Base-by-base conservation (phyloP, 2,888 invertebrate genomes). In the Acronicta aceris region DNA sequence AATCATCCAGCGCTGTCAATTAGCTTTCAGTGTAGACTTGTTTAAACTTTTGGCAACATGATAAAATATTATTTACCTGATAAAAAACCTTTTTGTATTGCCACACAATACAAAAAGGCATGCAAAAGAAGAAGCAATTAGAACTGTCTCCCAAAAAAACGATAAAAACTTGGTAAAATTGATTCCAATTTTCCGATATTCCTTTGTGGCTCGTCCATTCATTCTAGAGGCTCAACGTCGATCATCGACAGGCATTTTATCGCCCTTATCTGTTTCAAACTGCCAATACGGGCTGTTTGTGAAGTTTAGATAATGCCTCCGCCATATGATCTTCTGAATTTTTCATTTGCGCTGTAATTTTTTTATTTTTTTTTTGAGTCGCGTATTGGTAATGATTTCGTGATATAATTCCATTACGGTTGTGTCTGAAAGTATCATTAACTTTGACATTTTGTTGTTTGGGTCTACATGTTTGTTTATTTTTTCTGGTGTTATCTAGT, bases 231-330 rank as follows among this genome's bases (percentile, higher is more conserved):
- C 62, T 73, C 71, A 75, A 61, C 52, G 71, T 73, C 73, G 60
- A 74, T 79, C 77, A 77, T 57, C 47, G 68, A 50, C 72, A 70
- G 72, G 59, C 65, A 72, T 78, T 78, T 79, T 75, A 77, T 70
- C 69, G 68, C 59, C 25, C 63, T 62, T 77, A 79, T 78, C 78
- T 78, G 80, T 73, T 68, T 68, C 67, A 65, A 77, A 78, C 69
- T 79, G 74, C 69, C 71, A 60, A 59, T 63, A 65, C 62, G 62
- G 71, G 61, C 68, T 79, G 70, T 68, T 72, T 63, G 72, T 75
- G 71, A 73, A 58, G 76, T 76, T 60, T 62, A 76, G 72, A 78
- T 76, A 76, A 73, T 76, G 42, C 58, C 36, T 53, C 59, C 21
- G 33, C 52, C 71, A 64, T 67, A 67, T 73, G 70, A 76, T 60